Evolutionary conservation across 2,888 invertebrate genomes (phyloP).

Genomic region (Eudasyphora cyanicolor): DNA sequence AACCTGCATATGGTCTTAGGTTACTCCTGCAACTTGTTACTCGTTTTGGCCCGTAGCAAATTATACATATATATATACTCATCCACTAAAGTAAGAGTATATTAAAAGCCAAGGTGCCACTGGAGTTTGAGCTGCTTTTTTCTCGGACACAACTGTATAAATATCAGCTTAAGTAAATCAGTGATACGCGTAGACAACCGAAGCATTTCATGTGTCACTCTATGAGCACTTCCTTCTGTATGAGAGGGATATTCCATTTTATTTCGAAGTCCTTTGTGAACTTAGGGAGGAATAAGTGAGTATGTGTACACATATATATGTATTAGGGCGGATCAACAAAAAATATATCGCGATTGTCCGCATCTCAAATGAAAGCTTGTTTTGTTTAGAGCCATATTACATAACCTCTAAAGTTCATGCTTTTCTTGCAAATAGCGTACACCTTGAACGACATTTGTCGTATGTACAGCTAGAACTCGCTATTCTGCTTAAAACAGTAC

Average conservation of each 20-base stretch:
- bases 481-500: too few species aligned
- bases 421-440: too few species aligned
- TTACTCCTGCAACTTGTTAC: too few species aligned
- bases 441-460: background rate
- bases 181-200: background rate
- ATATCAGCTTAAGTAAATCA: conserved; percentile 10
- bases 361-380: too few species aligned
- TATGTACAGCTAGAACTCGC: too few species aligned
- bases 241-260: conserved; percentile 9
- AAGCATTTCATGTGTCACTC: background rate
- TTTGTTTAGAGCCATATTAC: too few species aligned
- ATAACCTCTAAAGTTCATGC: too few species aligned
- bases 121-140: background rate
- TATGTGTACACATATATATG: background rate
- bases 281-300: background rate
- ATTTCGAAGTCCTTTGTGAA: background rate
- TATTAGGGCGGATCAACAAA: background rate
- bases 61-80: too few species aligned
- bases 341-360: too few species aligned
- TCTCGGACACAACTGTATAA: background rate
- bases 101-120: background rate
- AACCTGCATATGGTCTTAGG: too few species aligned
- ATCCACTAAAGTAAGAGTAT: too few species aligned
- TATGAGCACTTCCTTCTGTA: background rate
- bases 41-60: too few species aligned